phyloP scores from a whole-genome alignment of 2,888 invertebrate species.

The Strigamia transsilvanica region DNA sequence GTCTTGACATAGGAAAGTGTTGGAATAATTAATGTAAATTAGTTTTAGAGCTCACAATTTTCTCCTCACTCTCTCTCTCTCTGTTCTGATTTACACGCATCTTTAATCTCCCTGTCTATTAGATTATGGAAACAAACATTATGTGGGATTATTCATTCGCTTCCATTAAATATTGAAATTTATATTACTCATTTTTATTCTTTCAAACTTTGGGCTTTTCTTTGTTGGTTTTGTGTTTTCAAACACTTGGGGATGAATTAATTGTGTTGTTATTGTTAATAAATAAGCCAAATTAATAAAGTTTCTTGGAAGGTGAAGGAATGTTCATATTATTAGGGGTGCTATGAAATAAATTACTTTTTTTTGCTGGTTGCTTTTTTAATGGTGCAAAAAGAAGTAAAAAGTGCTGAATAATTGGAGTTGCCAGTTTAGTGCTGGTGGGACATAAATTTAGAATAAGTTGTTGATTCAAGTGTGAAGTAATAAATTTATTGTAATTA shows the following conservation, averaged over 20 bases:
- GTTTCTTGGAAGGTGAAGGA: no score
- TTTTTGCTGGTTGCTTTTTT: background rate
- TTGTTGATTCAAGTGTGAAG: slow-evolving; percentile 40
- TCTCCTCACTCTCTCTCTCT: background rate
- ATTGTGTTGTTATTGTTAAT: background rate
- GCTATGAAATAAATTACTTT: background rate
- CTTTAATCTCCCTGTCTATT: slow-evolving; percentile 39
- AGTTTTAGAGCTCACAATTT: slow-evolving; percentile 44
- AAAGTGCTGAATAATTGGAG: slow-evolving; percentile 32
- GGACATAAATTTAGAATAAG: slow-evolving; percentile 28
- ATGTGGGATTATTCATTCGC: background rate
- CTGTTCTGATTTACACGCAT: slow-evolving; percentile 31
- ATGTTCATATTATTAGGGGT: background rate
- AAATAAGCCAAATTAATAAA: no score
- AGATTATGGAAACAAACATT: slow-evolving; percentile 37
- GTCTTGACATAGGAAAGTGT: slow-evolving; percentile 36
- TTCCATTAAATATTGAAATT: no score
- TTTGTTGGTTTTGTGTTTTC: background rate
- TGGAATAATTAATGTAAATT: slow-evolving; percentile 42
- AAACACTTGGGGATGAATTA: background rate
- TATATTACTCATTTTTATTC: no score
- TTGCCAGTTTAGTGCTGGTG: slow-evolving; percentile 33
- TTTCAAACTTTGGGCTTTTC: no score
- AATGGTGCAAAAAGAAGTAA: background rate
- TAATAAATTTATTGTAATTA: slow-evolving; percentile 39